Evolutionary conservation across 2,888 invertebrate species (phyloP).

Genomic region (Pherbina coryleti): DNA sequence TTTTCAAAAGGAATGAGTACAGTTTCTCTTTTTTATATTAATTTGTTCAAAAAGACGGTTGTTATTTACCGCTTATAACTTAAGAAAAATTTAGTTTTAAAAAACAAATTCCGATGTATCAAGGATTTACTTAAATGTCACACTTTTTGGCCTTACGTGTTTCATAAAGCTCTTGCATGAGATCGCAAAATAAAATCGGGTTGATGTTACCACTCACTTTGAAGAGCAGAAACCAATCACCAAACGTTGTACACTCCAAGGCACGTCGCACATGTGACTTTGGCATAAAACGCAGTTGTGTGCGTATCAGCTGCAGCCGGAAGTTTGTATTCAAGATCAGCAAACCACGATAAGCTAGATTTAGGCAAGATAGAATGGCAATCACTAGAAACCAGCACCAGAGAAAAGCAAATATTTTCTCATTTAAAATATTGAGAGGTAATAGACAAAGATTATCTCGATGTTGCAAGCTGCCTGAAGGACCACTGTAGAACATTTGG

Average conservation of each 20-base stretch:
- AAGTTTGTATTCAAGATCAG: conserved; percentile 71
- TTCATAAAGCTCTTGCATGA: conserved; percentile 71
- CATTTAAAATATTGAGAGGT: conserved; percentile 83
- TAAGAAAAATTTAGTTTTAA: not conserved
- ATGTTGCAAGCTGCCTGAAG: conserved; percentile 83
- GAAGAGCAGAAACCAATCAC: conserved; percentile 84
- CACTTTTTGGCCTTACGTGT: conserved; percentile 42
- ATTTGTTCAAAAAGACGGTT: no score
- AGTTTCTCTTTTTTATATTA: no score
- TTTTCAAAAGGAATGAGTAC: no score
- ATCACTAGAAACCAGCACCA: conserved; percentile 83
- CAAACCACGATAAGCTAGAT: conserved; percentile 76
- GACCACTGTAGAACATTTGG: conserved; percentile 87
- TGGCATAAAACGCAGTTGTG: conserved; percentile 56
- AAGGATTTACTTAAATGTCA: conserved; percentile 23
- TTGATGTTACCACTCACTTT: conserved; percentile 83
- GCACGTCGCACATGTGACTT: conserved; percentile 51
- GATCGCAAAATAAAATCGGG: conserved; percentile 76
- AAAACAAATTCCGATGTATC: no score
- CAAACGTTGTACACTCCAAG: conserved; percentile 70
- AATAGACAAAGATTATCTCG: conserved; percentile 84
- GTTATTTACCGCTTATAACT: no score
- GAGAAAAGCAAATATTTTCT: conserved; percentile 81
- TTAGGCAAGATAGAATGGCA: conserved; percentile 74
- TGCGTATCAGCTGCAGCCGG: conserved; percentile 59